Base-by-base conservation (phyloP, 64 coral and sea anemone genomes). In the Stylophora pistillata region DNA sequence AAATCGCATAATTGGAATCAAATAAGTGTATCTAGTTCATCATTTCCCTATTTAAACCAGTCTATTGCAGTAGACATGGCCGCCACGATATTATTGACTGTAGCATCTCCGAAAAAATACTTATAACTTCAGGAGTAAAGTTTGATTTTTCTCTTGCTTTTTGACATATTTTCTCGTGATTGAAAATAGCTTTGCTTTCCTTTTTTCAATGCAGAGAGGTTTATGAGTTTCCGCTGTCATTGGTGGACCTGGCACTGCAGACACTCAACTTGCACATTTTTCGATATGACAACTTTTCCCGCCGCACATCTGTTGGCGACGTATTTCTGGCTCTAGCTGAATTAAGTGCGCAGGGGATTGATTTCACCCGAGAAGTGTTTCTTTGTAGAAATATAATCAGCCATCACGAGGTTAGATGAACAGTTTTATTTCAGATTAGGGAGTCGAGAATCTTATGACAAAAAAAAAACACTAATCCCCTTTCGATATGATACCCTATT, bases 301-400 rank as follows among this genome's bases (percentile, higher is more conserved):
- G 93, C 9, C 81, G 78, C 31, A 89, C 74, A 34, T 80, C 74
- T 9, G 77, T 99, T 16, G 97, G 97, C 27, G 97, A 99, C 18
- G 97, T 99, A 29, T 99, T 95, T 62, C 77, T 99, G n/a, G 94
- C 97, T 32, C 56, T 99, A 29, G 97, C 97, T 10, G 97, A 99
- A 68, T 87, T 99, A 30, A 91, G 93, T 2, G 97, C 97, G 6
- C 93, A 99, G 77, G 93, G 93, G 28, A 95, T 99, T 58, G 97
- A 99, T 90, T 89, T 95, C 13, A 99, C 86, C 4, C 89, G 76
- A 57, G 97, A 99, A 17, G 93, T 95, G n/a, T 99, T 93, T 83
- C 81, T 99, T 18, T 91, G 93, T 76, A 78, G 91, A 34, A 92
- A 95, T 18, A 95, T 99, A 20, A 95, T 95, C 37, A 92, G 80